These are phyloP conservation scores for Actinostola sp. DNA, from an alignment of 92 coral and sea anemone species.

Conservation along the genomic window DNA sequence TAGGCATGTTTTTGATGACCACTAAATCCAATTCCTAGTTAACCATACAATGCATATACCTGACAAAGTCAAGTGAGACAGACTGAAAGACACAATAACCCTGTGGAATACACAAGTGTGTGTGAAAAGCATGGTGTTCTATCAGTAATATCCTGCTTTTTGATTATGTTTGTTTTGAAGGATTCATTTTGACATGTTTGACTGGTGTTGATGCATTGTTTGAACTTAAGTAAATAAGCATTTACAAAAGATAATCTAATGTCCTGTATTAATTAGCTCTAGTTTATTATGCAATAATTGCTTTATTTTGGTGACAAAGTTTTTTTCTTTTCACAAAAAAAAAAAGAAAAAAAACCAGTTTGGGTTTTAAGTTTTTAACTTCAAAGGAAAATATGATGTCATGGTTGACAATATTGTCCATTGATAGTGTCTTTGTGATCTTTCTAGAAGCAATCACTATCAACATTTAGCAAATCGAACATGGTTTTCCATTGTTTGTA, in stretches of 20 bases:
- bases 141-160: conserved; percentile 1
- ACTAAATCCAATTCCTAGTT: not conserved
- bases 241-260: conserved; percentile 26
- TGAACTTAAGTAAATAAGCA: conserved; percentile 13
- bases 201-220: not conserved
- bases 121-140: not conserved
- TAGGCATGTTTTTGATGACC: not conserved
- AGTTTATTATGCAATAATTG: no score
- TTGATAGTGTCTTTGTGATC: no score
- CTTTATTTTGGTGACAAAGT: no score
- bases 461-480: no score
- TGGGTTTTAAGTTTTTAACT: no score
- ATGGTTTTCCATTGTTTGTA: no score
- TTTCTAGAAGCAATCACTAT: no score
- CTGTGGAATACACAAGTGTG: not conserved
- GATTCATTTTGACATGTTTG: conserved; percentile 34
- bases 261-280: no score
- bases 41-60: not conserved
- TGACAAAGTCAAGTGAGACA: conserved; percentile 1
- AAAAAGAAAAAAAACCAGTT: no score
- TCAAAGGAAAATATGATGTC: no score
- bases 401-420: no score
- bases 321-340: no score
- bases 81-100: not conserved
- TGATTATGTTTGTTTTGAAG: conserved; percentile 25